Conservation (phyloP, 2,113 vertebrate species). For the Cebus imitator region DNA sequence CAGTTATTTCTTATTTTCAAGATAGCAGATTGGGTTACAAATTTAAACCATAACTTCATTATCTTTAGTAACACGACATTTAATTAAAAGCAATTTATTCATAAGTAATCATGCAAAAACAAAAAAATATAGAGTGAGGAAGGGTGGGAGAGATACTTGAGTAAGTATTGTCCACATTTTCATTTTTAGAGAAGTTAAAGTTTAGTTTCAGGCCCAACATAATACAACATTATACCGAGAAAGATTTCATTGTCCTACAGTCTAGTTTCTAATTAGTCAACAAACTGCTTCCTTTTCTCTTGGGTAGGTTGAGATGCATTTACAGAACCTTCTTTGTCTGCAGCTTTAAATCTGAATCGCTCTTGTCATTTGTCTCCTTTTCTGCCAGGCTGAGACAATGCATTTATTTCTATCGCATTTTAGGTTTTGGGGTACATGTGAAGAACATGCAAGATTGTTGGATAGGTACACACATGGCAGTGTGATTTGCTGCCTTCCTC, state of each 20-base stretch:
- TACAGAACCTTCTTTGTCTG: neutral
- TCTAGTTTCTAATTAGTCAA: neutral
- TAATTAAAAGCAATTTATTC: constrained; percentile 18
- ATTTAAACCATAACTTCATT: neutral
- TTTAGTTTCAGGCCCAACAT: neutral
- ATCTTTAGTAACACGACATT: neutral
- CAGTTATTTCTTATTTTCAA: neutral
- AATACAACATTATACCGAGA: neutral
- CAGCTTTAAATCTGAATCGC: neutral
- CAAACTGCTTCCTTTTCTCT: neutral
- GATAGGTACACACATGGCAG: no score
- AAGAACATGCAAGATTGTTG: no score
- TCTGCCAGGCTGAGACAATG: neutral
- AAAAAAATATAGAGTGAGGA: neutral
- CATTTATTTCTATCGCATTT: neutral
- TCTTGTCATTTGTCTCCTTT: neutral
- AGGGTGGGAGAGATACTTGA: neutral
- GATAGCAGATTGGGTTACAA: neutral
- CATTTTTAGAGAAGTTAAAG: neutral
- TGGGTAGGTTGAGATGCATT: neutral
- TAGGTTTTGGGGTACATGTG: no score
- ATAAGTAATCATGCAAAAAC: neutral
- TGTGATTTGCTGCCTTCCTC: no score
- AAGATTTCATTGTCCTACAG: neutral
- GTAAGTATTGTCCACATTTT: neutral